Percentiles rank a stretch among this genome's conserved stretches.
Conservation (phyloP, 2,113 vertebrate genomes). For the rat (Rattus norvegicus) region DNA sequence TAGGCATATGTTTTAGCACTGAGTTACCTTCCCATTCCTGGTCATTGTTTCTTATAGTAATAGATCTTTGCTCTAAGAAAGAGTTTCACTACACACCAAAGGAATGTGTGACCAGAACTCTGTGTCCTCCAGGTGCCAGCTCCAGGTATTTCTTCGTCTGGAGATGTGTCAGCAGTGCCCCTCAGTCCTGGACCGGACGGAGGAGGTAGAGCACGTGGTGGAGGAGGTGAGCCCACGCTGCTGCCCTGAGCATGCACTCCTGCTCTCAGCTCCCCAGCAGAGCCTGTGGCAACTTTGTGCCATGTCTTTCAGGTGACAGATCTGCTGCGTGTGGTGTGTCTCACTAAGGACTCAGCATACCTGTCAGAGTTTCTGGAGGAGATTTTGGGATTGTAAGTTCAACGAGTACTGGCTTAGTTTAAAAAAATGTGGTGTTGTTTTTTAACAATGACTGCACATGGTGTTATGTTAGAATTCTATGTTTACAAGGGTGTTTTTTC, state of each 20-base stretch:
- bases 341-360: constrained; percentile 92
- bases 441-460: not conserved
- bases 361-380: constrained; percentile 93
- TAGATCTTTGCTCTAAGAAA: not conserved
- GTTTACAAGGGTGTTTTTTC: not conserved
- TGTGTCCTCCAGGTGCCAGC: constrained; percentile 89
- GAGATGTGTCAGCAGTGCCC: constrained; percentile 91
- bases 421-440: not conserved
- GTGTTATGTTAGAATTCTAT: not conserved
- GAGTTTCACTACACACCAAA: not conserved
- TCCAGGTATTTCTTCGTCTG: constrained; percentile 93
- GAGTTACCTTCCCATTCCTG: not conserved
- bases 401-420: not conserved
- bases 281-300: not conserved
- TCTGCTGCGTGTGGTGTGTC: constrained; percentile 92
- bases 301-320: constrained; percentile 89
- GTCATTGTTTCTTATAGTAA: not conserved
- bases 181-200: constrained; percentile 73
- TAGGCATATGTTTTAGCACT: not conserved
- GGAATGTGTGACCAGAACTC: not conserved
- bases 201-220: constrained; percentile 88
- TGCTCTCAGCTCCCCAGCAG: not conserved
- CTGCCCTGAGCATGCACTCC: too few relatives aligned
- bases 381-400: constrained; percentile 90
- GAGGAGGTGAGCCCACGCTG: constrained; percentile 90